These are phyloP conservation scores for Bombus polaris DNA, from an alignment of 1,140 invertebrate species.

Conservation along the genomic window DNA sequence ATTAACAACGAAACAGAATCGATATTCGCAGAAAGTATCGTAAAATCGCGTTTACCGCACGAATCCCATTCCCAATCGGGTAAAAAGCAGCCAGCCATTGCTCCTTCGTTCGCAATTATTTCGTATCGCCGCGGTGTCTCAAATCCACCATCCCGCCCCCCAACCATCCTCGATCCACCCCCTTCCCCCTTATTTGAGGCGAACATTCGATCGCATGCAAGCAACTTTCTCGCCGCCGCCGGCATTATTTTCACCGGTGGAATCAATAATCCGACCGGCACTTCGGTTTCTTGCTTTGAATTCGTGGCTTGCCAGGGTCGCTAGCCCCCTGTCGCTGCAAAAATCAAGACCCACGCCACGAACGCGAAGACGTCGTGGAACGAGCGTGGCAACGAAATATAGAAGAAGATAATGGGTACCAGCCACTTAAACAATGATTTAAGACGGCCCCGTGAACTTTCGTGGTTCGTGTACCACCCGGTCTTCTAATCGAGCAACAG, in stretches of 20 bases:
- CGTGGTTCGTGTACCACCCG: conserved; percentile 28
- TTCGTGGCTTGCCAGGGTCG: conserved; percentile 42
- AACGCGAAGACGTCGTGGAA: conserved; percentile 47
- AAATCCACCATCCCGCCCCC: background rate
- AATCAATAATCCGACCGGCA: conserved; percentile 44
- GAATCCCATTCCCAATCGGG: background rate
- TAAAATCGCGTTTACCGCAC: background rate
- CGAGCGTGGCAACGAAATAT: conserved; percentile 31
- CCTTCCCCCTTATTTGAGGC: too few relatives aligned
- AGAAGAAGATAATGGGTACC: conserved; percentile 61
- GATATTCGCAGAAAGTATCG: background rate
- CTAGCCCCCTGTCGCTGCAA: background rate
- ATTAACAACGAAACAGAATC: background rate
- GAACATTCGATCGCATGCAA: conserved; percentile 39
- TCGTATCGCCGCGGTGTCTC: background rate
- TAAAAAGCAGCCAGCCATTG: conserved; percentile 1
- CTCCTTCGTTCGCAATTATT: background rate
- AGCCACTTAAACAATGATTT: conserved; percentile 68
- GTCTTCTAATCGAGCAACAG: conserved; percentile 27
- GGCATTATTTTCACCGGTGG: conserved; percentile 44
- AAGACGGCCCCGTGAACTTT: conserved; percentile 48
- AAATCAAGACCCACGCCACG: conserved; percentile 34
- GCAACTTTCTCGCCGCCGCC: conserved; percentile 38
- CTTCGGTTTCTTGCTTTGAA: conserved; percentile 43
- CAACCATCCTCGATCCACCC: background rate